Percentiles rank a stretch among this genome's conserved stretches.
Evolutionary conservation across 2,888 invertebrate species (phyloP).

Genomic region (Drosophila helvetica): DNA sequence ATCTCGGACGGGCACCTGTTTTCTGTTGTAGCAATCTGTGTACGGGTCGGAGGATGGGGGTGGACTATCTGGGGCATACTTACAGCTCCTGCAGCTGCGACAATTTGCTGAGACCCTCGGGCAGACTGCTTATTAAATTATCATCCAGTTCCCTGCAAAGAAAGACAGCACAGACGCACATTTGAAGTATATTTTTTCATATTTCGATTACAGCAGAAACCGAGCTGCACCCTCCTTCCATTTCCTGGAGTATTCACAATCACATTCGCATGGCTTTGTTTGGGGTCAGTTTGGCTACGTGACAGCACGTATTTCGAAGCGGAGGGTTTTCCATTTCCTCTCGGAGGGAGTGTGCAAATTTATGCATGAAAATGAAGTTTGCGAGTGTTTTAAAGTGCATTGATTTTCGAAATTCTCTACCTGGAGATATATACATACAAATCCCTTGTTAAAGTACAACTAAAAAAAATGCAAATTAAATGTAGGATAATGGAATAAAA

Average conservation of each 20-base stretch:
- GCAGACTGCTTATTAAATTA: slow-evolving; percentile 90
- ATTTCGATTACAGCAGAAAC: slow-evolving; percentile 55
- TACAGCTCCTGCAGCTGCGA: slow-evolving; percentile 93
- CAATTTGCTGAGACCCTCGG: slow-evolving; percentile 89
- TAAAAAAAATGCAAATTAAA: background rate
- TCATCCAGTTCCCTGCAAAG: slow-evolving; percentile 90
- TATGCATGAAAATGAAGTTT: slow-evolving; percentile 61
- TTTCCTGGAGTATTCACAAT: slow-evolving; percentile 17
- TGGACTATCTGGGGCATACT: slow-evolving; percentile 84
- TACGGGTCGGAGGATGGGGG: background rate
- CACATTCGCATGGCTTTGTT: slow-evolving; percentile 62
- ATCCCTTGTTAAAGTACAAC: background rate
- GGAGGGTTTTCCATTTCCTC: slow-evolving; percentile 22
- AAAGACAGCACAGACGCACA: slow-evolving; percentile 29
- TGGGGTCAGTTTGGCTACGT: slow-evolving; percentile 68
- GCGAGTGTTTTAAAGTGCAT: slow-evolving; percentile 34
- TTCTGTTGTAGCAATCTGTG: background rate
- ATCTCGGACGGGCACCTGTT: slow-evolving; percentile 63
- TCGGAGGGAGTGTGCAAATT: slow-evolving; percentile 55
- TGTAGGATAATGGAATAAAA: background rate
- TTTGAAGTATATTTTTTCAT: slow-evolving; percentile 19
- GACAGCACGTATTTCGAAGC: slow-evolving; percentile 60
- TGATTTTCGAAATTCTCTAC: slow-evolving; percentile 51
- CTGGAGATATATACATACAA: background rate
- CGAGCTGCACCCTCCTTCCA: slow-evolving; percentile 23